Conservation (phyloP, 2,888 invertebrate genomes). For the Gymnocheta viridis region DNA sequence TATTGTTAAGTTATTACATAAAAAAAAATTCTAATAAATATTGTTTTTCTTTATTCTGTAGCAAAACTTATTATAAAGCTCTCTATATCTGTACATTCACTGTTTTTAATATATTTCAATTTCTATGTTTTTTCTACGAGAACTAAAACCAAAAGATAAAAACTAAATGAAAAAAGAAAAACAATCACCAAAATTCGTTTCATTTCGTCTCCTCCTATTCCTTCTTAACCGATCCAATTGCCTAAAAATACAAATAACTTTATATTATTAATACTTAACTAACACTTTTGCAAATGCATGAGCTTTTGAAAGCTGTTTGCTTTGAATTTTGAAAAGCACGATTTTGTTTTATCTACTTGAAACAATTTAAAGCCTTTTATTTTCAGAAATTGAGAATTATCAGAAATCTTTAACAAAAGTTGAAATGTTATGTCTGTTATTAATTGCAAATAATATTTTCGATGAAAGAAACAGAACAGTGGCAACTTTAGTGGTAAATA, state of each 20-base stretch:
- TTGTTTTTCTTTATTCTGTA: conserved; percentile 59
- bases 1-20: neutral
- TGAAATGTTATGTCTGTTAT: conserved; percentile 46
- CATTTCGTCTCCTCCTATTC: conserved; percentile 43
- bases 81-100: conserved; percentile 63
- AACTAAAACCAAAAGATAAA: conserved; percentile 13
- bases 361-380: conserved; percentile 54
- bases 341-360: conserved; percentile 39
- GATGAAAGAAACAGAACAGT: conserved; percentile 10
- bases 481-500: conserved; percentile 46
- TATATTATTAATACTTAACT: conserved; percentile 45
- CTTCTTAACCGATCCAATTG: conserved; percentile 19
- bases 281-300: conserved; percentile 69
- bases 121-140: conserved; percentile 43
- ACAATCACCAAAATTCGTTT: conserved; percentile 43
- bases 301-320: conserved; percentile 68
- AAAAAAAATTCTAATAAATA: conserved; percentile 52
- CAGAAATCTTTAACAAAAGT: conserved; percentile 22
- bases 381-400: conserved; percentile 46
- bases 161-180: conserved; percentile 6
- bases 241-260: conserved; percentile 16
- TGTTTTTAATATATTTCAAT: conserved; percentile 64
- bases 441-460: conserved; percentile 38
- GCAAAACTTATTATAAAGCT: conserved; percentile 65
- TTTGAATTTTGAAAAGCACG: conserved; percentile 55